A percentile compares a stretch with the other conserved stretches of the same genome.
Evolutionary conservation across 2,797 vertebrate genomes (phyloP).

Genomic region (Sebastes diaconus): DNA sequence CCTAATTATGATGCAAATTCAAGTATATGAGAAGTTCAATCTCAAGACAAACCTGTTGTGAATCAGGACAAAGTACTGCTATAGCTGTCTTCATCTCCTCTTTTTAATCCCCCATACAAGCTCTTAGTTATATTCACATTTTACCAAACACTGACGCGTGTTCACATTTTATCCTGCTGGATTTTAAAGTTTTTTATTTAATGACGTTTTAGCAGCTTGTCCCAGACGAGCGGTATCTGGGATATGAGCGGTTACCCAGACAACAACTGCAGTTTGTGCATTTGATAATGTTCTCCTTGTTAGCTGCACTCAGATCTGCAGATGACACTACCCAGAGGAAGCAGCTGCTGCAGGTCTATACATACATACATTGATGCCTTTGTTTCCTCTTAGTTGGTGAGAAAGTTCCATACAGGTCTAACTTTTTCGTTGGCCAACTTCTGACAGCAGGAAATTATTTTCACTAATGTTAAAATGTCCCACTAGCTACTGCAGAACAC

Average conservation of each 20-base stretch:
- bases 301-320: not conserved
- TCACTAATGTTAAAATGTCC: not conserved
- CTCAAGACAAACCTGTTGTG: not conserved
- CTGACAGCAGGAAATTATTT: not conserved
- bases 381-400: not conserved
- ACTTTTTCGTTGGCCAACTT: not conserved
- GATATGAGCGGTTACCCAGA: not conserved
- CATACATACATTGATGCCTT: not conserved
- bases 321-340: not conserved
- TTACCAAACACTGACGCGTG: not conserved
- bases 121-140: not conserved
- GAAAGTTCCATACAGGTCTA: not conserved
- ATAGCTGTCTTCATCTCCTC: not conserved
- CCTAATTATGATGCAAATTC: no score
- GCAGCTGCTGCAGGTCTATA: not conserved
- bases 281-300: not conserved
- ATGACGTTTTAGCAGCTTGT: not conserved
- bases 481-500: not conserved
- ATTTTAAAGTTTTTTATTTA: not conserved
- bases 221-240: not conserved
- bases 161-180: not conserved
- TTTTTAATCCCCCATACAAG: not conserved
- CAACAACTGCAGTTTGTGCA: not conserved
- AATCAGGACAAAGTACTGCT: not conserved
- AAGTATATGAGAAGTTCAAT: not conserved